Evolutionary conservation across 2,113 vertebrate genomes (phyloP).

Genomic region (Nannobrachium achirus): DNA sequence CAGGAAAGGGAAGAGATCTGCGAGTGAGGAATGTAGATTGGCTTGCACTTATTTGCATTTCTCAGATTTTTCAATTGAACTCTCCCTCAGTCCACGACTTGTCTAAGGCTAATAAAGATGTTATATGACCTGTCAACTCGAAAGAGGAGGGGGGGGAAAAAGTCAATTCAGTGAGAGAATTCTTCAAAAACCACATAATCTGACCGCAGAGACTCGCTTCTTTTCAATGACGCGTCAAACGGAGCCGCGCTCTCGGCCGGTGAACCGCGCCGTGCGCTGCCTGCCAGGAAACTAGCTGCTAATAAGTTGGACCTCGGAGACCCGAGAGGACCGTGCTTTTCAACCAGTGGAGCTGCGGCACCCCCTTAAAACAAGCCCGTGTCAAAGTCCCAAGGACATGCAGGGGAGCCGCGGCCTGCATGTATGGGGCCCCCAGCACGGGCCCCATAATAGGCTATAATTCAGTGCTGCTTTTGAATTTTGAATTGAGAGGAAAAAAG

Average conservation of each 20-base stretch:
- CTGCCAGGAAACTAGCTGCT: conserved; percentile 53
- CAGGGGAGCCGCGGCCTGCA: too few species aligned
- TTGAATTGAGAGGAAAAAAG: too few species aligned
- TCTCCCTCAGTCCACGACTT: conserved; percentile 35
- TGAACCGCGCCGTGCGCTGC: conserved; percentile 37
- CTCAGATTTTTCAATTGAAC: neutral
- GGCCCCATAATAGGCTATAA: too few species aligned
- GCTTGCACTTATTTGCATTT: neutral
- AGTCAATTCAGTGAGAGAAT: conserved; percentile 57
- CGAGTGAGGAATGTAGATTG: neutral
- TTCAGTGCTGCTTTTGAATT: too few species aligned
- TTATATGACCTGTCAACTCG: conserved; percentile 58
- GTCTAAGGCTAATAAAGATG: conserved; percentile 67
- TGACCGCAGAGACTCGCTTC: conserved; percentile 67
- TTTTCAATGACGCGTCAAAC: conserved; percentile 42
- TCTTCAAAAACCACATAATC: conserved; percentile 65
- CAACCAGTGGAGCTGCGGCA: conserved; percentile 19
- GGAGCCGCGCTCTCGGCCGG: conserved; percentile 14
- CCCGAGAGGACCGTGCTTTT: conserved; percentile 13
- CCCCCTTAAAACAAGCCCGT: neutral
- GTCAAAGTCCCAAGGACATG: too few species aligned
- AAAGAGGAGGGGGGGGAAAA: conserved; percentile 52
- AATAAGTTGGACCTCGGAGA: conserved; percentile 35
- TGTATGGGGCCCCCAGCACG: too few species aligned
- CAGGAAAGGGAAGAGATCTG: too few species aligned